Conservation (phyloP, 2,888 invertebrate genomes). For the Atethmia centrago region DNA sequence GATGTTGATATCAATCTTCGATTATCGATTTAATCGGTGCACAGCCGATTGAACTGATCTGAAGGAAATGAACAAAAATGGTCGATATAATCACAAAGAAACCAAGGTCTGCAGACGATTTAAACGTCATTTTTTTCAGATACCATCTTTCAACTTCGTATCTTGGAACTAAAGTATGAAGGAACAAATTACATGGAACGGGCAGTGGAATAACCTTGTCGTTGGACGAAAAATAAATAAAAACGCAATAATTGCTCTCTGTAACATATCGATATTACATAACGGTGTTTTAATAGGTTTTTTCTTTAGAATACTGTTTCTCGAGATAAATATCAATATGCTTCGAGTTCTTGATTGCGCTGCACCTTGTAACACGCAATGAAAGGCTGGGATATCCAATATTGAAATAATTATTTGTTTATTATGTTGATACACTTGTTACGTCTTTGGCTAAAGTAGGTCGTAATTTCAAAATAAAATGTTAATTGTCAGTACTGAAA, state of each 20-base stretch:
- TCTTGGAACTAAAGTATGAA: slow-evolving; percentile 51
- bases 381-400: slow-evolving; percentile 42
- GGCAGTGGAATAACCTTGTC: slow-evolving; percentile 68
- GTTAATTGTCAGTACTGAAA: slow-evolving; percentile 30
- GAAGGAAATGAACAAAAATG: slow-evolving; percentile 8
- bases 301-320: slow-evolving; percentile 48
- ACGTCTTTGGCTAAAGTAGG: slow-evolving; percentile 47
- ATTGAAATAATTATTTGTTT: slow-evolving; percentile 50
- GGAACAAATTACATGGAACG: slow-evolving; percentile 61
- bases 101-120: slow-evolving; percentile 5
- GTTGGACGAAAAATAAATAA: slow-evolving; percentile 63
- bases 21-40: slow-evolving; percentile 10
- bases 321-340: slow-evolving; percentile 53
- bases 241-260: slow-evolving; percentile 62
- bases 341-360: slow-evolving; percentile 47
- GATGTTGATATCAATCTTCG: slow-evolving; percentile 10
- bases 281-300: slow-evolving; percentile 66
- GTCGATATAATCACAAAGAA: slow-evolving; percentile 1
- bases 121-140: slow-evolving; percentile 8
- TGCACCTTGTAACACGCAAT: slow-evolving; percentile 50
- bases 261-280: slow-evolving; percentile 71
- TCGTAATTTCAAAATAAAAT: slow-evolving; percentile 40
- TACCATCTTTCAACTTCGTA: slow-evolving; percentile 36
- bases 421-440: slow-evolving; percentile 40
- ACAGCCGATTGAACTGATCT: slow-evolving; percentile 4